These are phyloP conservation scores for Lithophane ornitopus DNA, from an alignment of 2,888 invertebrate species.

Conservation along the genomic window DNA sequence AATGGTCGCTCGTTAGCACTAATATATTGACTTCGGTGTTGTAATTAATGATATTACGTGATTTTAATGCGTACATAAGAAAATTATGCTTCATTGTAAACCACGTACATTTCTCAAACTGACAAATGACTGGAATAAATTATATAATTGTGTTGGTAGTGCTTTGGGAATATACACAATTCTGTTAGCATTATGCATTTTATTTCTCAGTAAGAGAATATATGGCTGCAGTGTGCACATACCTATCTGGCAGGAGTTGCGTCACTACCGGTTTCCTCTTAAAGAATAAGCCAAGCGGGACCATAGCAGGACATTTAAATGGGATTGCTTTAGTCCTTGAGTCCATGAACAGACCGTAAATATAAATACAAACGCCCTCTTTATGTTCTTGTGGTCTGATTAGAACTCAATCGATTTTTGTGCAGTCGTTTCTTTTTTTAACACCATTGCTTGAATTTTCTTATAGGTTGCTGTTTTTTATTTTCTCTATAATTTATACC, in stretches of 20 bases:
- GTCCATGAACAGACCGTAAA: slow-evolving; percentile 45
- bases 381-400: slow-evolving; percentile 33
- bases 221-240: slow-evolving; percentile 25
- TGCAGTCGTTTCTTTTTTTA: slow-evolving; percentile 6
- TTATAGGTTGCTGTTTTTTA: background rate
- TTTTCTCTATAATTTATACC: background rate
- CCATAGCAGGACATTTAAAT: slow-evolving; percentile 48
- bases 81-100: slow-evolving; percentile 32
- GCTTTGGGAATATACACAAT: slow-evolving; percentile 18
- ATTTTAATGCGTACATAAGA: slow-evolving; percentile 54
- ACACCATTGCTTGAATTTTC: background rate
- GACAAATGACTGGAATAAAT: slow-evolving; percentile 29
- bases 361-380: slow-evolving; percentile 38
- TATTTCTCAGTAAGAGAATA: slow-evolving; percentile 27
- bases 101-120: slow-evolving; percentile 28
- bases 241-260: slow-evolving; percentile 18
- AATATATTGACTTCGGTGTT: slow-evolving; percentile 65
- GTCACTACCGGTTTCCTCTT: slow-evolving; percentile 47
- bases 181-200: slow-evolving; percentile 27
- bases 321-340: slow-evolving; percentile 43
- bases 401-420: background rate
- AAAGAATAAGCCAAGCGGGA: slow-evolving; percentile 48
- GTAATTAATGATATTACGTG: slow-evolving; percentile 63
- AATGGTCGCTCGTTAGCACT: slow-evolving; percentile 70
- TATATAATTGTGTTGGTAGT: slow-evolving; percentile 22